Conservation (phyloP, 2,888 invertebrate genomes). For the Leistus spinibarbis region DNA sequence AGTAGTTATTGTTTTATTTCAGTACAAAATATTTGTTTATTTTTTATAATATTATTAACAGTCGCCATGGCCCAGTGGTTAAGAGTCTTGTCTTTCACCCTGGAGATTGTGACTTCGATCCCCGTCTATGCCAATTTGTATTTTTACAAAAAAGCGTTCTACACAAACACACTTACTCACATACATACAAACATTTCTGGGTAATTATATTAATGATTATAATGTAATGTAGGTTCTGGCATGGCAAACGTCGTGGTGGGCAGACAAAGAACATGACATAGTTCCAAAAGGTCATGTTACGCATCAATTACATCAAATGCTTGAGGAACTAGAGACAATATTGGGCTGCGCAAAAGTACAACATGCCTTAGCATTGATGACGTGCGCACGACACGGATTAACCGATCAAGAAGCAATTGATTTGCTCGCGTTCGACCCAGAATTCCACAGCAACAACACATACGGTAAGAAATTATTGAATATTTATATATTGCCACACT, state of each 20-base stretch:
- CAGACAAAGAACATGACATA: constrained; percentile 62
- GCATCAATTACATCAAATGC: constrained; percentile 69
- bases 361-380: constrained; percentile 72
- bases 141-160: too few species aligned
- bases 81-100: not conserved
- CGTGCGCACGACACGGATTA: constrained; percentile 77
- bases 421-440: constrained; percentile 67
- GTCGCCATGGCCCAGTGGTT: too few species aligned
- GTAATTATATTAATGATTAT: too few species aligned
- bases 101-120: not conserved
- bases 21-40: too few species aligned
- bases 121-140: too few species aligned
- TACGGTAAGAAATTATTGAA: constrained; percentile 59
- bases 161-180: too few species aligned
- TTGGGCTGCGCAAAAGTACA: constrained; percentile 70
- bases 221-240: constrained; percentile 59
- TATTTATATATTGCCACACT: not conserved
- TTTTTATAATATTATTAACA: too few species aligned
- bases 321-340: constrained; percentile 72
- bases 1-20: too few species aligned
- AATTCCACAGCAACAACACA: constrained; percentile 68
- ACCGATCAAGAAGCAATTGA: constrained; percentile 82
- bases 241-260: constrained; percentile 68
- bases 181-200: too few species aligned
- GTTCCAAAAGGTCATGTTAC: constrained; percentile 62